These are phyloP conservation scores for Apamea epomidion DNA, from an alignment of 2,888 invertebrate species.

Conservation along the genomic window DNA sequence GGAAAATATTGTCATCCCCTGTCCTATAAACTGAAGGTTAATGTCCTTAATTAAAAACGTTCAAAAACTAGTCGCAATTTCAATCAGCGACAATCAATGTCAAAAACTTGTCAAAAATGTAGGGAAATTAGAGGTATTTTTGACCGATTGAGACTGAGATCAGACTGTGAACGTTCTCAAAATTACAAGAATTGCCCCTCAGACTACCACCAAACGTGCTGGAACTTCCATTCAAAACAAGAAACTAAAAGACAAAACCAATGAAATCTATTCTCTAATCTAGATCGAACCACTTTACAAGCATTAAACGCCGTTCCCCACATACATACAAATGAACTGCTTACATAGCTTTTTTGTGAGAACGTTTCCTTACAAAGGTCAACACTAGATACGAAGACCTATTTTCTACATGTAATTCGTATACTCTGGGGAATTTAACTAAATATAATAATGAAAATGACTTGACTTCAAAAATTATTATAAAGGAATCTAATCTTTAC, in stretches of 20 bases:
- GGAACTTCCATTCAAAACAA: background rate
- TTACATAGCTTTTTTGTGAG: slow-evolving; percentile 22
- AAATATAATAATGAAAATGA: background rate
- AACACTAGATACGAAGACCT: background rate
- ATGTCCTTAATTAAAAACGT: too few species aligned
- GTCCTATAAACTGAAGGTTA: too few species aligned
- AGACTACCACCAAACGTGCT: background rate
- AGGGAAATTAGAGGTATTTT: too few species aligned
- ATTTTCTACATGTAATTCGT: background rate
- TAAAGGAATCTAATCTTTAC: background rate
- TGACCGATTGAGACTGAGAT: too few species aligned
- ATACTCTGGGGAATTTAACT: background rate
- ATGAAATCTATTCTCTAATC: slow-evolving; percentile 35
- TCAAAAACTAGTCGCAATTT: too few species aligned
- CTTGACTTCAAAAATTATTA: background rate
- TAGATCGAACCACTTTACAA: slow-evolving; percentile 52
- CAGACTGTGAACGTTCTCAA: too few species aligned
- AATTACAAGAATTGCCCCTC: background rate
- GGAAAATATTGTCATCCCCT: too few species aligned
- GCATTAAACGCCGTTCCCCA: slow-evolving; percentile 45
- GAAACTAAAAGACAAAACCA: slow-evolving; percentile 27
- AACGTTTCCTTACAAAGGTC: slow-evolving; percentile 12
- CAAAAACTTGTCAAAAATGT: too few species aligned
- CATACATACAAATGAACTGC: slow-evolving; percentile 53
- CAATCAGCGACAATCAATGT: too few species aligned